phyloP scores from a whole-genome alignment of 2,797 vertebrate genomes.

The Etheostoma perlongum region DNA sequence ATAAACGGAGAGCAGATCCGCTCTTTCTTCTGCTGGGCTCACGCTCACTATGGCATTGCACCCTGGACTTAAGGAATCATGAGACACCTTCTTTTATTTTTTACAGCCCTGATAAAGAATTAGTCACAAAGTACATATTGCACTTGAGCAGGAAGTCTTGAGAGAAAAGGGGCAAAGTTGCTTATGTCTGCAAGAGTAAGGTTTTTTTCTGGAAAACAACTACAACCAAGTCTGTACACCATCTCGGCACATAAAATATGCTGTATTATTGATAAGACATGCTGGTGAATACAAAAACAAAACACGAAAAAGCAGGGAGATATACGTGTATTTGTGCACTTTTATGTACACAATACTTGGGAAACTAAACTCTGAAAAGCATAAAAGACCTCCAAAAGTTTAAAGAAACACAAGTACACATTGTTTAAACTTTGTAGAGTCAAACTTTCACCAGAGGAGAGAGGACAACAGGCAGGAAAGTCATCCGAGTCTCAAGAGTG shows the following conservation, averaged over 20 bases:
- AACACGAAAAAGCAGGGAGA: constrained; percentile 19
- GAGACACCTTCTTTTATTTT: constrained; percentile 54
- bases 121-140: constrained; percentile 79
- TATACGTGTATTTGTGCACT: constrained; percentile 16
- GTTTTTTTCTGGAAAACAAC: constrained; percentile 12
- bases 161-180: constrained; percentile 54
- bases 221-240: constrained; percentile 13
- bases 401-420: constrained; percentile 17
- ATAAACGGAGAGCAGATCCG: constrained; percentile 2
- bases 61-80: constrained; percentile 54
- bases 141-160: constrained; percentile 36
- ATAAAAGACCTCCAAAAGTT: not conserved
- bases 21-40: constrained; percentile 20
- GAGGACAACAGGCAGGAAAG: constrained; percentile 29
- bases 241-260: constrained; percentile 12
- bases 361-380: constrained; percentile 16
- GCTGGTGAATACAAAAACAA: constrained; percentile 50
- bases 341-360: constrained; percentile 25
- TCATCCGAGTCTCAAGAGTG: constrained; percentile 12
- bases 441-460: constrained; percentile 30
- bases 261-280: constrained; percentile 35
- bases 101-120: constrained; percentile 78
- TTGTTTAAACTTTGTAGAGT: constrained; percentile 40
- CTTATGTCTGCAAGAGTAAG: constrained; percentile 4
- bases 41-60: constrained; percentile 25